phyloP scores from a whole-genome alignment of 2,888 invertebrate genomes.

The Platycheirus albimanus region DNA sequence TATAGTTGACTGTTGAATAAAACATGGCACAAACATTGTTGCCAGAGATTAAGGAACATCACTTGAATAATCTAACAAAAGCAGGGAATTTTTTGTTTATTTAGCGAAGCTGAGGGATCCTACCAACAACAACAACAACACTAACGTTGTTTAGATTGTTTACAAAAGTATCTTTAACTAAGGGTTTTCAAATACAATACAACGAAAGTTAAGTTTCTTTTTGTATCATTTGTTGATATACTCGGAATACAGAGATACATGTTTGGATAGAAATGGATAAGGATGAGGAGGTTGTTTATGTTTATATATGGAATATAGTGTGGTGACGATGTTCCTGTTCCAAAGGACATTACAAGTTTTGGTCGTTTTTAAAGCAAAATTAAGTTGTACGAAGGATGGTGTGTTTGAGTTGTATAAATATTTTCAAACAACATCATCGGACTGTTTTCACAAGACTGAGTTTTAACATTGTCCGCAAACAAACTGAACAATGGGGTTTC shows the following conservation, averaged over 20 bases:
- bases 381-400: neutral
- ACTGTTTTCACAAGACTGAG: slow-evolving; percentile 37
- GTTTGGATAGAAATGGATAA: neutral
- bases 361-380: neutral
- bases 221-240: neutral
- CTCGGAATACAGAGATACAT: neutral
- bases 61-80: slow-evolving; percentile 7
- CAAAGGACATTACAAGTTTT: no score
- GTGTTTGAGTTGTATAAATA: slow-evolving; percentile 31
- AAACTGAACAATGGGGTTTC: slow-evolving; percentile 7
- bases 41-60: slow-evolving; percentile 44
- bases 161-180: neutral
- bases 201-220: neutral
- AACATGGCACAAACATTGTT: slow-evolving; percentile 54
- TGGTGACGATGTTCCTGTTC: neutral
- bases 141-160: neutral
- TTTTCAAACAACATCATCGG: slow-evolving; percentile 29
- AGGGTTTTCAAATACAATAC: neutral
- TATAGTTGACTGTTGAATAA: slow-evolving; percentile 60
- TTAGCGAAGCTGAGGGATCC: neutral
- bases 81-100: slow-evolving; percentile 5
- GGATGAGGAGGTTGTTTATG: neutral
- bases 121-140: neutral
- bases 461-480: slow-evolving; percentile 35
- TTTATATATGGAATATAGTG: neutral